A percentile compares a stretch with the other conserved stretches of the same genome.
These are phyloP conservation scores for Neoarius graeffei DNA, from an alignment of 2,113 vertebrate genomes.

Conservation along the genomic window DNA sequence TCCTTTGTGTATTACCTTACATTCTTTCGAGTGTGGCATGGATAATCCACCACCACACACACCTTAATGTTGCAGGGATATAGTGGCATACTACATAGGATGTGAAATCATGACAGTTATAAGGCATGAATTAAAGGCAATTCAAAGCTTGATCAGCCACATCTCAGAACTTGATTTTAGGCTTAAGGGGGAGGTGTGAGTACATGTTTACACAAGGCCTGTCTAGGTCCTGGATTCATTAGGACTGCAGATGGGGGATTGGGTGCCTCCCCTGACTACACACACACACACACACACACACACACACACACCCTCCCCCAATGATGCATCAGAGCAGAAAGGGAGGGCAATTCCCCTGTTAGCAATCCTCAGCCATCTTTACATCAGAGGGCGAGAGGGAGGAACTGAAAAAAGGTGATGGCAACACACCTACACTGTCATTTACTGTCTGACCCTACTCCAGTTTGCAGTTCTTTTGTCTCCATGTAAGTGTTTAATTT, in stretches of 20 bases:
- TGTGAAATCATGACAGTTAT: not conserved
- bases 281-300: conserved; percentile 38
- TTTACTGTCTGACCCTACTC: conserved; percentile 15
- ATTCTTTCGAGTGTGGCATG: conserved; percentile 13
- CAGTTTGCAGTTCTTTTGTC: not conserved
- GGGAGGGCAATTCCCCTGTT: conserved; percentile 51
- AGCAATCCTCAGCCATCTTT: conserved; percentile 14
- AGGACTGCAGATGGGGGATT: conserved; percentile 63
- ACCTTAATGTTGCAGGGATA: not conserved
- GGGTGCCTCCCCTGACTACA: conserved; percentile 28
- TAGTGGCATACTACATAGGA: not conserved
- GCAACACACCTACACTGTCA: conserved; percentile 37
- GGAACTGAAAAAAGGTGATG: conserved; percentile 29
- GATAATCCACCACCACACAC: not conserved
- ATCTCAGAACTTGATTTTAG: not conserved
- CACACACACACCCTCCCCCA: conserved; percentile 43
- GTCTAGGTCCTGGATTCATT: conserved; percentile 67
- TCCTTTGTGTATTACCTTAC: conserved; percentile 12
- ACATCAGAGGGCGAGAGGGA: not conserved
- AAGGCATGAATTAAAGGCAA: not conserved
- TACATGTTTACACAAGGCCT: conserved; percentile 65
- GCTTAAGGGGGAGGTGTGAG: conserved; percentile 10
- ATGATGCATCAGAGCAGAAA: conserved; percentile 37
- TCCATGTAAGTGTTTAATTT: conserved; percentile 7
- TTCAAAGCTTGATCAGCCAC: not conserved